Base-by-base conservation (phyloP, 1,140 invertebrate species). In the Cryptotermes secundus region DNA sequence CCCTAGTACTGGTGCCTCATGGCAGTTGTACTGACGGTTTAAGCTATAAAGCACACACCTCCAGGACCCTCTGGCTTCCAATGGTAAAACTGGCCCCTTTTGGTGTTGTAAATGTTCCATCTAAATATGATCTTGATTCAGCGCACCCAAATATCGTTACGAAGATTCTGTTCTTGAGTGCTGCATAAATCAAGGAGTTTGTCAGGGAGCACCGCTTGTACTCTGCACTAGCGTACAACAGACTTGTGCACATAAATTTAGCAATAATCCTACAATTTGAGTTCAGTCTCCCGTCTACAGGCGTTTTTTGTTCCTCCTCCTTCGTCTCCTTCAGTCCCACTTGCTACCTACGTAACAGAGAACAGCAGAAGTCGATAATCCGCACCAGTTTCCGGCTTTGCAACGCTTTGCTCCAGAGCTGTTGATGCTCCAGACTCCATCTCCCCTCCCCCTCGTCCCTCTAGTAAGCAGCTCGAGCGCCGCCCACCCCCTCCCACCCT, bases 211-310 rank as follows among this genome's bases (percentile, higher is more conserved):
- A 59, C 19, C 53, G 59, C 59, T 31, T 72, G 59, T 26, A 72
- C 59, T 14, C 59, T 72, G 59, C 26, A 72, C 26, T 4, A 1
- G n/a, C n/a, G 31, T 26, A 72, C 59, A n/a, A 3, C 59, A 72
- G 59, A 72, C 14, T 59, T 31, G 16, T 72, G 59, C 31, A 72
- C 59, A 72, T 72, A 72, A 72, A 72, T 72, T 72, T 31, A 72
- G 59, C 59, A 72, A 72, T 72, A 72, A 72, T 72, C 59, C 59
- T 72, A 72, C 59, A 72, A 31, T 72, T 72, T 31, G 59, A 72
- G n/a, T 72, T 72, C 31, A 72, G 59, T 16, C 0, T 72, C 26
- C 26, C n/a, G 59, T 72, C 59, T 72, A n/a, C 26, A 7, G 26
- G 31, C n/a, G 59, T 31, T 72, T 72, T n/a, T 72, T 72, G 26